Base-by-base conservation (phyloP, 2,888 invertebrate genomes). In the Nomada ruficornis region DNA sequence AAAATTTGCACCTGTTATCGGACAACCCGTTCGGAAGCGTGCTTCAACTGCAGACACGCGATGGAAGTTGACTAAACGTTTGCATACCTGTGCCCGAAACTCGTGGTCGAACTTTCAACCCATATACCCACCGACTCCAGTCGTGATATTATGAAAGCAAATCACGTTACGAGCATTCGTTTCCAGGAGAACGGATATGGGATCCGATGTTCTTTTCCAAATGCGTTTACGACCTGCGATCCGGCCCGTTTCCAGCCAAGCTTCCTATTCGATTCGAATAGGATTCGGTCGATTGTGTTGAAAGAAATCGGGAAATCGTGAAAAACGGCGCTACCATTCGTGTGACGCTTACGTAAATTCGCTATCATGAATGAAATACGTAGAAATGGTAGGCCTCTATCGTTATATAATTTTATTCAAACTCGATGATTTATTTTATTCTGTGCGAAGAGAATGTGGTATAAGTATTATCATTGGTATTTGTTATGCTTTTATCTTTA, bases 151-250 rank as follows among this genome's bases (percentile, higher is more conserved):
- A 77, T 65, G 54, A 77, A 67, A 67, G 77, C 77, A 77, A 77
- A 77, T 77, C 77, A 62, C 65, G 77, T 77, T 75, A 75, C 76
- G 60, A 67, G 54, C 54, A 77, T 75, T 77, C 68, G 78, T 76
- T 77, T 57, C 77, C 77, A 20, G 26, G 18, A 50, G 68, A 68
- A 64, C 52, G 74, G 36, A 67, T 57, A 42, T 55, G 73, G 59
- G 50, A 62, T 75, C 54, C 18, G 54, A 52, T n/a, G 60, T 73
- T 60, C 71, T 83, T 84, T 71, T 67, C 26, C 20, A 64, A 75
- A 83, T 71, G 71, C 67, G 74, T 68, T 44, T 69, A 62, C 50
- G 73, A 60, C 55, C 44, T n/a, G n/a, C 26, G 20, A 54, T 65
- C 47, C 15, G 26, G 26, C 75, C 50, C 52, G 65, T 44, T 67